These are phyloP conservation scores for Umimayanthus kanabou DNA, from an alignment of 92 coral and sea anemone genomes.

Conservation along the genomic window DNA sequence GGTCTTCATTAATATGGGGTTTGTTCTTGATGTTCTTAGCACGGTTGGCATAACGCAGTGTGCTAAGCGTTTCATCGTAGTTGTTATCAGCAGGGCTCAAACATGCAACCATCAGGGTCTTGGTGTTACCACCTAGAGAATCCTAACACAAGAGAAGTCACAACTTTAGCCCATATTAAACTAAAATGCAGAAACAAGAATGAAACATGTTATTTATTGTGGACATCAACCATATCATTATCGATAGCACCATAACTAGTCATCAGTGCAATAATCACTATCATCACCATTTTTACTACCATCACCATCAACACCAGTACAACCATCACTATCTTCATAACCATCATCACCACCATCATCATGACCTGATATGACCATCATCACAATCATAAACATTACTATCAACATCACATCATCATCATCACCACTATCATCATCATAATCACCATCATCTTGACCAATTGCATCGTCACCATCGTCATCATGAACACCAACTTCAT, in stretches of 20 bases:
- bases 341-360: no score
- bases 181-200: no score
- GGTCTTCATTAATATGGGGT: slow-evolving; percentile 96
- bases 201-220: no score
- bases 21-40: slow-evolving; percentile 98
- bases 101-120: slow-evolving; percentile 97
- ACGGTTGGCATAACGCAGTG: slow-evolving; percentile 94
- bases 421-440: no score
- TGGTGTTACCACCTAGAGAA: slow-evolving; percentile 94
- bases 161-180: background rate
- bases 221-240: background rate
- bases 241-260: background rate
- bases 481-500: background rate
- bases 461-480: background rate
- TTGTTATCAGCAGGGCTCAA: slow-evolving; percentile 98
- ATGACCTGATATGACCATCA: no score
- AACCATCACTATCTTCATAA: background rate
- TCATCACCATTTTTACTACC: no score
- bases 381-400: background rate
- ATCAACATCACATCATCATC: no score
- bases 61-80: slow-evolving; percentile 95
- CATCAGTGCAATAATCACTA: background rate
- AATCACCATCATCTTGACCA: no score
- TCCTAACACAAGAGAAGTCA: slow-evolving; percentile 53
- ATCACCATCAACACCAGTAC: background rate